Percentiles rank a stretch among this genome's conserved stretches.
Conservation (phyloP, 1,140 invertebrate genomes). For the Saxidomus purpurata region DNA sequence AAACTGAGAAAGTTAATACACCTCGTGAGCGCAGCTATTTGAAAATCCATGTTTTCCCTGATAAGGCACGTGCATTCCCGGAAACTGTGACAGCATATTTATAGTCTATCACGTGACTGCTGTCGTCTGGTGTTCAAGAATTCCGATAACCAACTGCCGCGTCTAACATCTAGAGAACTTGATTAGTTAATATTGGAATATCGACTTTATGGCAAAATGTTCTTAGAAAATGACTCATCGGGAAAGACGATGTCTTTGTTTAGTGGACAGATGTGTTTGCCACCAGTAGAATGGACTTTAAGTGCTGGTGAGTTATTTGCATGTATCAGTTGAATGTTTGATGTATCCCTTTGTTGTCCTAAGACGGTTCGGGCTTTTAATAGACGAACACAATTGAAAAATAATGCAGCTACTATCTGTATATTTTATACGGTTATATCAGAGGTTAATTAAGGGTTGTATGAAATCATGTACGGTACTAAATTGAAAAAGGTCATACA, state of each 20-base stretch:
- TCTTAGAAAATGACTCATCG: constrained; percentile 22
- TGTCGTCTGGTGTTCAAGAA: constrained; percentile 31
- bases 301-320: constrained; percentile 5
- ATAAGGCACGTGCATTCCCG: not conserved
- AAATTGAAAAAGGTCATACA: too few species aligned
- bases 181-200: constrained; percentile 46
- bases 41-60: too few species aligned
- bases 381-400: too few species aligned
- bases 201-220: constrained; percentile 33
- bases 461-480: too few species aligned
- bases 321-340: not conserved
- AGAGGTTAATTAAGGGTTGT: too few species aligned
- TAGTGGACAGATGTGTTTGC: not conserved
- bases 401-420: too few species aligned
- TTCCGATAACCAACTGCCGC: constrained; percentile 11
- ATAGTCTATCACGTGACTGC: not conserved
- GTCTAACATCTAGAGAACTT: constrained; percentile 8
- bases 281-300: constrained; percentile 17
- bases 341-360: too few species aligned
- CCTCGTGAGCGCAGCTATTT: too few species aligned
- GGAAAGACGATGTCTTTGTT: not conserved
- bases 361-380: too few species aligned
- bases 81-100: not conserved
- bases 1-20: too few species aligned
- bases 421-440: too few species aligned